Conservation (phyloP, 2,113 vertebrate species). For the Motacilla tschutschensis region DNA sequence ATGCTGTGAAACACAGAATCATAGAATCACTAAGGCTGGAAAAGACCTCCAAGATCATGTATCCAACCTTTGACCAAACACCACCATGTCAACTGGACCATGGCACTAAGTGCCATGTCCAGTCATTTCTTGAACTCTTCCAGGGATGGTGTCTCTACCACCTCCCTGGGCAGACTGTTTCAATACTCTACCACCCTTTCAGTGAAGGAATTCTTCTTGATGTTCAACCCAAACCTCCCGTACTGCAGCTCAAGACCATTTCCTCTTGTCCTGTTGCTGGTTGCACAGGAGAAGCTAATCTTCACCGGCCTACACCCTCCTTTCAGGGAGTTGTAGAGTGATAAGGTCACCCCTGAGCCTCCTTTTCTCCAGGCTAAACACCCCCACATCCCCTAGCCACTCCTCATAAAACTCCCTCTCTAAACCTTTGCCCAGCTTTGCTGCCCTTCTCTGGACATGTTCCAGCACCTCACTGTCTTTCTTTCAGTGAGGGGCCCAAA, state of each 20-base stretch:
- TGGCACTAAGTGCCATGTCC: background rate
- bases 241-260: background rate
- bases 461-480: background rate
- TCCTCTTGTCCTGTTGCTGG: background rate
- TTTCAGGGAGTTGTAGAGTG: fast-evolving
- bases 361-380: background rate
- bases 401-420: background rate
- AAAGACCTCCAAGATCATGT: background rate
- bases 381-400: background rate
- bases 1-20: background rate
- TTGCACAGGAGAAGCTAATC: background rate
- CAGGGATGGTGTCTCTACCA: background rate
- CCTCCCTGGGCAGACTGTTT: background rate
- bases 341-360: background rate
- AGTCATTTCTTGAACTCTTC: background rate
- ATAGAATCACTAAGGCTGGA: background rate
- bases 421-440: background rate
- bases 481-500: background rate
- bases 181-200: background rate
- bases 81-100: background rate
- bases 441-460: background rate
- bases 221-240: fast-evolving
- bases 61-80: background rate
- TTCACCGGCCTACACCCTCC: background rate
- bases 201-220: background rate